Evolutionary conservation across 2,113 vertebrate genomes (phyloP).

Genomic region (Speoplatyrhinus poulsoni): DNA sequence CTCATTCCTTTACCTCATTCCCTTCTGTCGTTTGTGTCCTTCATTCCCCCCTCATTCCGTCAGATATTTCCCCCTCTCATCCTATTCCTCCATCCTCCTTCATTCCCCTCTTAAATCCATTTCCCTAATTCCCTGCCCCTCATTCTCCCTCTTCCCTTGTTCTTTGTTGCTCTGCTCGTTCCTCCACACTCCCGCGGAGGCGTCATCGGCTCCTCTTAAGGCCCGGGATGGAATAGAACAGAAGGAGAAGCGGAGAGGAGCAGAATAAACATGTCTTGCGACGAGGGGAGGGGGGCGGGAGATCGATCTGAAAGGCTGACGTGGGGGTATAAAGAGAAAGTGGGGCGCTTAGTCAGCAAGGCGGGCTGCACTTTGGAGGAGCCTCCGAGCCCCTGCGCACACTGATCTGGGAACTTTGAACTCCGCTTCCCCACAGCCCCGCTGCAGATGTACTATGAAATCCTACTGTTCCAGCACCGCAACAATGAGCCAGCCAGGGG

Average conservation of each 20-base stretch:
- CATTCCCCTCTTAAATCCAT: too few relatives aligned
- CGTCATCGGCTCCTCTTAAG: constrained; percentile 11
- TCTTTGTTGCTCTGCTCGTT: constrained; percentile 3
- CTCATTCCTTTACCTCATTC: background rate
- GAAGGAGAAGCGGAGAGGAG: constrained; percentile 14
- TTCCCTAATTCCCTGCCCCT: too few relatives aligned
- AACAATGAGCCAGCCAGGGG: background rate
- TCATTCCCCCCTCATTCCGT: background rate
- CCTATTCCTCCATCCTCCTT: background rate
- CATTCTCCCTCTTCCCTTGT: constrained; percentile 8
- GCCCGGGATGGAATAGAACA: constrained; percentile 17
- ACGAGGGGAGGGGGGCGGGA: background rate
- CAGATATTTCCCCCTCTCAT: background rate
- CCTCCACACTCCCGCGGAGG: constrained; percentile 10
- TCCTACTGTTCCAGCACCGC: background rate
- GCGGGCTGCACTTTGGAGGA: constrained; percentile 23
- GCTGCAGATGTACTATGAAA: background rate
- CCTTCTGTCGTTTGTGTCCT: background rate
- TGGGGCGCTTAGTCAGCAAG: constrained; percentile 57
- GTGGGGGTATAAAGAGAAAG: constrained; percentile 34
- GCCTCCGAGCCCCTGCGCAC: constrained; percentile 22
- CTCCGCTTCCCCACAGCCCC: background rate
- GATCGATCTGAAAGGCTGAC: constrained; percentile 42
- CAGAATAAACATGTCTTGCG: constrained; percentile 18
- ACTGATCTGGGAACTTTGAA: constrained; percentile 27